Conservation (phyloP, 2,888 invertebrate genomes). For the Phrixothrix hirtus region DNA sequence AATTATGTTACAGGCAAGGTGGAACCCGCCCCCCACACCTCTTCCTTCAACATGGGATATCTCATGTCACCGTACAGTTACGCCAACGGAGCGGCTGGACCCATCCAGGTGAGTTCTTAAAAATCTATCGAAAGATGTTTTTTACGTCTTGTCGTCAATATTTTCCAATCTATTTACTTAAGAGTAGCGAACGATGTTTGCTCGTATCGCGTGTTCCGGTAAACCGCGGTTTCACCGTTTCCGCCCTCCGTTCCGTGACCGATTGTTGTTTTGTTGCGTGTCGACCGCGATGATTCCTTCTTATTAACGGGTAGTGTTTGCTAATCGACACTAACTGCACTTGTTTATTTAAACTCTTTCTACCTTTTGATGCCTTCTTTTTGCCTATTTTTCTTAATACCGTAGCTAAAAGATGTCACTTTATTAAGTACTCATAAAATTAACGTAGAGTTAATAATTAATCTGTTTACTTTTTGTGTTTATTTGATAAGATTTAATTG, state of each 20-base stretch:
- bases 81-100: slow-evolving; percentile 84
- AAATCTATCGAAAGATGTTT: slow-evolving; percentile 1
- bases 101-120: slow-evolving; percentile 76
- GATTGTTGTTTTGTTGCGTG: slow-evolving; percentile 28
- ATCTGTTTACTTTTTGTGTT: no score
- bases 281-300: slow-evolving; percentile 19
- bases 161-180: slow-evolving; percentile 19
- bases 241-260: slow-evolving; percentile 27
- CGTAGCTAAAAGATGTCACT: background rate
- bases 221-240: slow-evolving; percentile 30
- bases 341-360: slow-evolving; percentile 16
- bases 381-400: background rate
- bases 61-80: slow-evolving; percentile 88
- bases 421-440: background rate
- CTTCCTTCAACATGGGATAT: slow-evolving; percentile 90
- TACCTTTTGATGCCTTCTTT: slow-evolving; percentile 7
- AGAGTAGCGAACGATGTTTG: slow-evolving; percentile 19
- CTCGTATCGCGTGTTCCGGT: slow-evolving; percentile 32
- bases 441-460: background rate
- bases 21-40: slow-evolving; percentile 77
- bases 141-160: background rate
- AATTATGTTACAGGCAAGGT: slow-evolving; percentile 69
- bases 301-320: slow-evolving; percentile 26
- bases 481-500: background rate
- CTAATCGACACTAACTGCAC: slow-evolving; percentile 29